Conservation (phyloP, 1,140 invertebrate species). For the Sminthurinus signatus region DNA sequence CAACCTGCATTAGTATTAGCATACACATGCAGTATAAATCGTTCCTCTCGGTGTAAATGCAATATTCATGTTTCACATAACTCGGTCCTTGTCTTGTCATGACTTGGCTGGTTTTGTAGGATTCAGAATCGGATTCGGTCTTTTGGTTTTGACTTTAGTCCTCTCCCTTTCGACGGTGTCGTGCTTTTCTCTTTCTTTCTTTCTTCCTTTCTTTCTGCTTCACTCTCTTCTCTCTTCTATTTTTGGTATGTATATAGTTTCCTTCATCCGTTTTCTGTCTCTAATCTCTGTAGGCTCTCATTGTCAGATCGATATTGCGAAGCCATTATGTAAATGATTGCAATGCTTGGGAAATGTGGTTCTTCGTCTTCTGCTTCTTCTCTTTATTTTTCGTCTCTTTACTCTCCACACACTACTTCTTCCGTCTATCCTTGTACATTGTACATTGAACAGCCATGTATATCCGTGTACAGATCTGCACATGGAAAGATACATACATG, state of each 20-base stretch:
- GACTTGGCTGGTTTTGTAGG: too few species aligned
- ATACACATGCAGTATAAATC: too few species aligned
- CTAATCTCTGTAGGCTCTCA: conserved; percentile 35
- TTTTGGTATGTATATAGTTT: too few species aligned
- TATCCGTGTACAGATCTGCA: too few species aligned
- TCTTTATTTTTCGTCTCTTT: conserved; percentile 16
- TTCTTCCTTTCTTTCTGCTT: conserved; percentile 5
- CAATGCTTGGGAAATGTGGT: conserved; percentile 40
- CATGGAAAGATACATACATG: too few species aligned
- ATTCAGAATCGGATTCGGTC: not conserved
- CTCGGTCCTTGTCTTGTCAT: too few species aligned
- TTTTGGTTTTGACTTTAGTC: not conserved
- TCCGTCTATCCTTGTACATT: not conserved
- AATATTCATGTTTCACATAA: too few species aligned
- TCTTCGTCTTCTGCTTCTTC: too few species aligned
- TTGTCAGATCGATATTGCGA: conserved; percentile 41
- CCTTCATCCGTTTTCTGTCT: conserved; percentile 21
- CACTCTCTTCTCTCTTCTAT: conserved; percentile 19
- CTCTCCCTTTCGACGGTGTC: not conserved
- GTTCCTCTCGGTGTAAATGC: too few species aligned
- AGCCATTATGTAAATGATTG: conserved; percentile 43
- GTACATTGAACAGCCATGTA: too few species aligned
- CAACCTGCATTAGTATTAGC: too few species aligned
- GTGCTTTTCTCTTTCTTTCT: conserved; percentile 3
- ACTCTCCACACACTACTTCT: not conserved